Evolutionary conservation across 2,888 invertebrate species (phyloP), one percentile per base, ranked within the genome.

Genomic region (Cephus pulcher): DNA sequence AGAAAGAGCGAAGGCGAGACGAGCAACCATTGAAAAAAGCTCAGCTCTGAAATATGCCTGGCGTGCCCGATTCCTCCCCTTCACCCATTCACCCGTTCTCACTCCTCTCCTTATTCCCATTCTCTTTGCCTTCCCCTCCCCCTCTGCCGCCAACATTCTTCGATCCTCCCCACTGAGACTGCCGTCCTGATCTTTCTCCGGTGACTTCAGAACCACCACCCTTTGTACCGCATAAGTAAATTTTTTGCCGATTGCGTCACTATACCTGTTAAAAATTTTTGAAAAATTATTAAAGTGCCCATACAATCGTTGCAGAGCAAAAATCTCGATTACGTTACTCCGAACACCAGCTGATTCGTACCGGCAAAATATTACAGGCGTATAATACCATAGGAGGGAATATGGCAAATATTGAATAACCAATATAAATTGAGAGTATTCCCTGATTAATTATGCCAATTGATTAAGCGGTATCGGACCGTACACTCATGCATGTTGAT

Each of bases 371-470:
- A 56, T 56, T 23, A 56, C 23, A 56, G 6, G 6, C 23, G 40
- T 56, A 56, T 0, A 56, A 15, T 56, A 23, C 9, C 6, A 9
- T 4, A 23, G 9, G 23, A 56, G 56, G 9, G 1, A 56, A 23
- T 9, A 23, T 9, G 56, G 2, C 23, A 56, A 23, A 23, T 56
- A 56, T 56, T 23, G 56, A 23, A 56, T 3, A 23, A 56, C 23
- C 56, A 56, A 56, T 56, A 56, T 15, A 9, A 56, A 56, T 56
- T 56, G 23, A 56, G 23, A 56, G 23, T 9, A 56, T 23, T 56
- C 15, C 56, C 15, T 84, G 85, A 88, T 88, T 88, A 88, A 88
- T 88, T 88, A 88, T 88, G 85, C 86, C 88, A 87, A 88, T 86
- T 86, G 87, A 87, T 84, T 86, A 85, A 87, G 84, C 81, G 82